A percentile compares a stretch with the other conserved stretches of the same genome.
These are phyloP conservation scores for Microplitis mediator DNA, from an alignment of 1,140 invertebrate species.

Conservation along the genomic window DNA sequence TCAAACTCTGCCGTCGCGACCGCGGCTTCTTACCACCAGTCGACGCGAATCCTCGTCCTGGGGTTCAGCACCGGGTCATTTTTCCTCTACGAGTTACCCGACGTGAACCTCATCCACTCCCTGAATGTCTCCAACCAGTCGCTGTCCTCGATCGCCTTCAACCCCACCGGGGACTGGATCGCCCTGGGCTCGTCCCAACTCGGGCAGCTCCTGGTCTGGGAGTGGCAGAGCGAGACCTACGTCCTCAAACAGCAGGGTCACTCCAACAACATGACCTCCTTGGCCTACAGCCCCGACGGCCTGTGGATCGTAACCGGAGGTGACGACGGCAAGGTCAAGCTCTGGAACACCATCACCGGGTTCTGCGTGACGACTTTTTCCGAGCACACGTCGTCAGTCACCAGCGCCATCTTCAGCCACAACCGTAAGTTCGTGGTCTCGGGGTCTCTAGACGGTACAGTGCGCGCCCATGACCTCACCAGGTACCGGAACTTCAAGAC, in stretches of 20 bases:
- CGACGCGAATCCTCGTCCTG: slow-evolving; percentile 72
- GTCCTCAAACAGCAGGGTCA: slow-evolving; percentile 98
- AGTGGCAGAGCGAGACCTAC: slow-evolving; percentile 99
- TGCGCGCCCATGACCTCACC: slow-evolving; percentile 90
- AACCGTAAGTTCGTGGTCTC: slow-evolving; percentile 93
- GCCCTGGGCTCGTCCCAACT: slow-evolving; percentile 83
- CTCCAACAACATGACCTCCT: slow-evolving; percentile 83
- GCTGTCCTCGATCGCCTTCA: slow-evolving; percentile 82
- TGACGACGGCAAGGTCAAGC: slow-evolving; percentile 93
- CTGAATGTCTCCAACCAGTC: slow-evolving; percentile 80
- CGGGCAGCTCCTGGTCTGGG: slow-evolving; percentile 95
- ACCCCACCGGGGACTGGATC: slow-evolving; percentile 92
- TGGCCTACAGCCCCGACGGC: slow-evolving; percentile 91
- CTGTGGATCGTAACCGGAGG: slow-evolving; percentile 90
- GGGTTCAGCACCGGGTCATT: slow-evolving; percentile 85
- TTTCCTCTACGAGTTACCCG: slow-evolving; percentile 90
- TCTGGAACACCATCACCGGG: slow-evolving; percentile 90
- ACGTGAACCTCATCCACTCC: slow-evolving; percentile 90
- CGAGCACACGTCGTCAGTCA: slow-evolving; percentile 85
- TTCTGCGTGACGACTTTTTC: slow-evolving; percentile 96
- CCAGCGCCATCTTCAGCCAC: slow-evolving; percentile 82
- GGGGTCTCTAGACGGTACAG: slow-evolving; percentile 92
- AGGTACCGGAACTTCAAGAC: slow-evolving; percentile 97
- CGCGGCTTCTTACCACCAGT: slow-evolving; percentile 79
- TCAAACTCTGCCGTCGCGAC: slow-evolving; percentile 70